Conservation (phyloP, 2,113 vertebrate genomes). For the Lanius collurio region DNA sequence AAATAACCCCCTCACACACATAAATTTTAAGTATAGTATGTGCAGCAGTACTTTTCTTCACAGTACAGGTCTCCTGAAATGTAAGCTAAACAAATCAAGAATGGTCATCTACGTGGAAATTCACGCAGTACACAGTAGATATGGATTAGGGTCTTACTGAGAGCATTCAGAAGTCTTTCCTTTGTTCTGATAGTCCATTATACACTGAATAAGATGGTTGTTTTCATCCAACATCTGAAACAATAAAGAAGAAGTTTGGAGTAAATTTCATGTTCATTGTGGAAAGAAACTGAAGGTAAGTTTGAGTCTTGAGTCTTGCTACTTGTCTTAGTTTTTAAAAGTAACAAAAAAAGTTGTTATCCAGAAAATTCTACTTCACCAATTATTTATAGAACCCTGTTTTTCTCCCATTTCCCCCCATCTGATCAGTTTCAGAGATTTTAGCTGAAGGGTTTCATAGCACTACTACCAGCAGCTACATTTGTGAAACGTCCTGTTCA, state of each 20-base stretch:
- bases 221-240: constrained; percentile 98
- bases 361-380: neutral
- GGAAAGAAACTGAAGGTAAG: neutral
- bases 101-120: neutral
- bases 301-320: neutral
- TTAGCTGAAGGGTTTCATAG: neutral
- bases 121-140: neutral
- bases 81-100: neutral
- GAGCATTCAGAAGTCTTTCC: constrained; percentile 98
- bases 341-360: neutral
- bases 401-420: neutral
- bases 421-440: neutral
- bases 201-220: constrained; percentile 98
- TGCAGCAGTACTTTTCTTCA: neutral
- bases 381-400: neutral
- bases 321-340: neutral
- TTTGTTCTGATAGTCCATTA: constrained; percentile 99
- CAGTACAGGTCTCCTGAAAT: neutral
- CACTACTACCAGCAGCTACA: neutral
- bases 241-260: constrained; percentile 28
- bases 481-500: neutral
- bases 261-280: neutral
- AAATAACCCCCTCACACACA: neutral
- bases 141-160: constrained; percentile 83
- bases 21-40: neutral